Evolutionary conservation across 1,140 invertebrate genomes (phyloP), one percentile per base, ranked within the genome.

Genomic region (Megathymus violae): DNA sequence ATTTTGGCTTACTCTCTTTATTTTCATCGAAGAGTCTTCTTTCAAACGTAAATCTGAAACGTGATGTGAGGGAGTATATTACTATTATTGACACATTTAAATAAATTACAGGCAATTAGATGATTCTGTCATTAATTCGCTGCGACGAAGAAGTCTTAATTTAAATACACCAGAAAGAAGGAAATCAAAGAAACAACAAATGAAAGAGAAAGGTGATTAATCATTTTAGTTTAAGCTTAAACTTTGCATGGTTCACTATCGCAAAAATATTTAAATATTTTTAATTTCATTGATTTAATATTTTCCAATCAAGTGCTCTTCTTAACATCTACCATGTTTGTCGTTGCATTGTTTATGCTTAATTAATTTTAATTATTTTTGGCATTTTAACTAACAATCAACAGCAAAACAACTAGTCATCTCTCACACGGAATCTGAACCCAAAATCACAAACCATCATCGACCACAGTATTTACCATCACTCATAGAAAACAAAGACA

Each of bases 71-170:
- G n/a, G n/a, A n/a, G n/a, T n/a, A n/a, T n/a, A n/a, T n/a, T n/a
- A n/a, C n/a, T n/a, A n/a, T n/a, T n/a, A n/a, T n/a, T n/a, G n/a
- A n/a, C n/a, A n/a, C n/a, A 9, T 44, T 5, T 19, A 58, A 9
- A 1, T 44, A n/a, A 36, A 52, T 85, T 82, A 17, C 62, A 91
- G 88, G 40, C 94, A 95, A 85, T 91, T 97, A 48, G 96, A 97
- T 88, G 96, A 97, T 74, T 95, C 94, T 44, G 94, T 96, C 74
- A 94, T 87, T 27, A 78, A 67, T 25, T 81, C 78, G 9, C 63
- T 88, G 9, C 64, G 81, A 31, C 67, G 78, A 44, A 71, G 83
- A 68, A 84, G 71, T 62, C 69, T 81, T 13, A 81, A 80, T 51
- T 46, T 85, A 38, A 82, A 75, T 52, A 64, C 62, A 4, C 50